Evolutionary conservation across 2,888 invertebrate species (phyloP), one percentile per base, ranked within the genome.

Genomic region (Dorcus hopei): DNA sequence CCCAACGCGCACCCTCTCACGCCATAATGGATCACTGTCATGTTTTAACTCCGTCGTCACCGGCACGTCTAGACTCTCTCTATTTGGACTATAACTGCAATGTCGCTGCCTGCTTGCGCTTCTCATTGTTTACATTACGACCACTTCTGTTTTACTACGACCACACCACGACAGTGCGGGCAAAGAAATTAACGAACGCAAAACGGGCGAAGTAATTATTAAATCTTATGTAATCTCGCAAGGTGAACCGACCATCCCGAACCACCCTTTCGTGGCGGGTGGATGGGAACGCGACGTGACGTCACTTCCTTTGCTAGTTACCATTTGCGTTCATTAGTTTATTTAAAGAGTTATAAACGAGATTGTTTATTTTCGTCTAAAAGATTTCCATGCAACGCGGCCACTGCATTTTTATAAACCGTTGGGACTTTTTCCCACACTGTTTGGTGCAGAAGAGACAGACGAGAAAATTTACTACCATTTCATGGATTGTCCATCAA

Each of bases 21-120:
- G 61, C 64, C 62, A 61, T 69, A 69, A 69, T 69, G 67, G 69
- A 69, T 69, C 69, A 69, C 69, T 69, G 69, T 68, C 64, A 65
- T 66, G 66, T 61, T 64, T 66, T 66, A 61, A 52, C 57, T 65
- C 61, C 61, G 59, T 62, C 63, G 56, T 58, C 64, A 59, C 61
- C 59, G 55, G 45, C 54, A 59, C 55, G 57, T 54, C 61, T 61
- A 63, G 61, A 61, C 57, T 54, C 60, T 60, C 41, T 52, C 57
- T 53, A 57, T 54, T 61, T 57, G 57, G 54, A 38, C 50, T 38
- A 23, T 23, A 19, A 16, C 45, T 45, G 19, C 45, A 19, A 9
- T 45, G 16, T 45, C 45, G 45, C 26, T 45, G 19, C 9, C 26
- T 45, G 19, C 9, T 45, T 14, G 42, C 42, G 42, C 42, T 14